Percentiles rank a stretch among this genome's conserved stretches.
phyloP scores from a whole-genome alignment of 1,140 invertebrate species.

The Drosophila sulfurigaster region DNA sequence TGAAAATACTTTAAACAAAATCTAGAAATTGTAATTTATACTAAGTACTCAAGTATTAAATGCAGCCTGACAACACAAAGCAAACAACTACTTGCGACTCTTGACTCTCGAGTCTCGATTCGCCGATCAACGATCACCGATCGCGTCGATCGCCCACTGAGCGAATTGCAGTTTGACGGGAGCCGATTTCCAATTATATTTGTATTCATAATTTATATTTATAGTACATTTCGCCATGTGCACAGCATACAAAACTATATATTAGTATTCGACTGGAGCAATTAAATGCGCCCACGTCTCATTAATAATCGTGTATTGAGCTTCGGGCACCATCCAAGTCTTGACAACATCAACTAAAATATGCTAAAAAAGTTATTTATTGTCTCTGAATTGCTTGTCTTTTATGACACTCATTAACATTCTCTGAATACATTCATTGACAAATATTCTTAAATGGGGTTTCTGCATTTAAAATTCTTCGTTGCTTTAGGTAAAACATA shows the following conservation, averaged over 20 bases:
- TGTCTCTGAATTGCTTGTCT: slow-evolving; percentile 15
- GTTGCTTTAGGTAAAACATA: no score
- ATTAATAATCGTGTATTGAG: slow-evolving; percentile 15
- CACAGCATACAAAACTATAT: slow-evolving; percentile 43
- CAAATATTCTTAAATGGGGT: neutral
- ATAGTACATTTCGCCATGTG: slow-evolving; percentile 39
- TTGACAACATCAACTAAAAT: slow-evolving; percentile 10
- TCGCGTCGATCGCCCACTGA: slow-evolving; percentile 23
- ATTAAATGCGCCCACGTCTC: slow-evolving; percentile 54
- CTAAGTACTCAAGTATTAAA: slow-evolving; percentile 11
- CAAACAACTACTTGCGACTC: slow-evolving; percentile 40
- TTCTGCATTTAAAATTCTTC: neutral
- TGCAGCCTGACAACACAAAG: slow-evolving; percentile 35
- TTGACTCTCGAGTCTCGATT: slow-evolving; percentile 18
- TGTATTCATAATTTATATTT: slow-evolving; percentile 14
- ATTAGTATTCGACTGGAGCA: slow-evolving; percentile 48
- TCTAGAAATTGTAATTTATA: slow-evolving; percentile 43
- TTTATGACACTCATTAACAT: neutral
- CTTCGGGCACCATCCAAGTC: slow-evolving; percentile 9
- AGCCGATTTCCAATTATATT: slow-evolving; percentile 24
- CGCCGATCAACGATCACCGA: no score
- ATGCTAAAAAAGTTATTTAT: slow-evolving; percentile 9
- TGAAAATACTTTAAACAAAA: slow-evolving; percentile 40
- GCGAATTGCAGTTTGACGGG: slow-evolving; percentile 22
- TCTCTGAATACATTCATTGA: neutral